Evolutionary conservation across 2,113 vertebrate genomes (phyloP).

Genomic region (Spermophilus dauricus): DNA sequence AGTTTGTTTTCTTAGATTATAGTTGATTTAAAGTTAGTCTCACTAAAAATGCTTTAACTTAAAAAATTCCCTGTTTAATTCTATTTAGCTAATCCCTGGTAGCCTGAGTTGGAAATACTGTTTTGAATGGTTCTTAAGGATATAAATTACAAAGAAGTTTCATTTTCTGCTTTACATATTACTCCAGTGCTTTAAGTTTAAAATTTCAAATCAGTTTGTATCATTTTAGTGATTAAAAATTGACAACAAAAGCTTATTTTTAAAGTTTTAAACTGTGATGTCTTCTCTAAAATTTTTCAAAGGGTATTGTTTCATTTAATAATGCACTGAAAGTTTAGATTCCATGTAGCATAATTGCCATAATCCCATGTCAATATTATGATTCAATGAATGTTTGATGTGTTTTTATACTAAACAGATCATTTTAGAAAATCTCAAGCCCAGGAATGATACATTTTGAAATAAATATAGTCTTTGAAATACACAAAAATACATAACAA

Average conservation of each 20-base stretch:
- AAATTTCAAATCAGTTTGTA: background rate
- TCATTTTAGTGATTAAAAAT: background rate
- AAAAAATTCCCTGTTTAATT: background rate
- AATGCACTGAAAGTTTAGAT: background rate
- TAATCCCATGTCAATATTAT: background rate
- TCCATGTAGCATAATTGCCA: constrained; percentile 42
- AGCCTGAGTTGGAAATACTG: background rate
- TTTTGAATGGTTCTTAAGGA: background rate
- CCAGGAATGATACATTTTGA: constrained; percentile 52
- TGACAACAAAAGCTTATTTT: background rate
- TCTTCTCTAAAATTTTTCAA: background rate
- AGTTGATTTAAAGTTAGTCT: background rate
- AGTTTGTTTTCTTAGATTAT: background rate
- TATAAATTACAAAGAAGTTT: constrained; percentile 20
- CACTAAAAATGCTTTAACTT: background rate
- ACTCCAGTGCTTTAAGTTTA: background rate
- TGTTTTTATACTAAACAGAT: constrained; percentile 74
- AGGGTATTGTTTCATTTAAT: constrained; percentile 50
- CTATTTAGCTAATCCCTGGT: background rate
- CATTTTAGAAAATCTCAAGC: constrained; percentile 64
- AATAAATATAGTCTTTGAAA: constrained; percentile 78
- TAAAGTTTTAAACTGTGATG: background rate
- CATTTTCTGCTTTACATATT: background rate
- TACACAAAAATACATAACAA: constrained; percentile 40
- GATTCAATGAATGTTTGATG: constrained; percentile 51